phyloP scores from a whole-genome alignment of 2,797 vertebrate genomes.

The Trichosurus vulpecula region DNA sequence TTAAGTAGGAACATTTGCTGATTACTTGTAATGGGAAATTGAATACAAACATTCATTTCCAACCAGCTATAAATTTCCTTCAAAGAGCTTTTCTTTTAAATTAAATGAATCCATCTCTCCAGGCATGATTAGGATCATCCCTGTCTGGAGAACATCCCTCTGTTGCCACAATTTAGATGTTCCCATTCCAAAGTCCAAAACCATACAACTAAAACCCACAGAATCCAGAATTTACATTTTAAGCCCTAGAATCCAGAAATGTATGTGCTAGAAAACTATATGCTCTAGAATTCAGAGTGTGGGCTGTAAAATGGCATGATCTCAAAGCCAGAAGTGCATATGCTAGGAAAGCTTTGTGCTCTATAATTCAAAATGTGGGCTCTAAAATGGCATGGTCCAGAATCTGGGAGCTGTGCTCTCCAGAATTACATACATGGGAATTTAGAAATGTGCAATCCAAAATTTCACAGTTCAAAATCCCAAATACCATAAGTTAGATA shows the following conservation, averaged over 20 bases:
- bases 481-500: background rate
- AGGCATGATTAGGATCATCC: slow-evolving; percentile 6
- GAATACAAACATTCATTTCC: background rate
- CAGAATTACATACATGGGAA: background rate
- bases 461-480: background rate
- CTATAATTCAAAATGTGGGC: no score
- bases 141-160: slow-evolving; percentile 15
- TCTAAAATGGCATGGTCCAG: no score
- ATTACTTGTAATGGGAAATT: slow-evolving; percentile 26
- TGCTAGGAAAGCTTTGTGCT: no score
- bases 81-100: background rate
- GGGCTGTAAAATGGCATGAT: background rate
- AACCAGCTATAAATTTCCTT: background rate
- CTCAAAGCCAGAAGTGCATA: background rate
- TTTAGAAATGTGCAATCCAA: background rate
- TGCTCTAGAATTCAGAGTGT: background rate
- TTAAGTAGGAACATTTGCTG: slow-evolving; percentile 16
- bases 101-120: slow-evolving; percentile 8
- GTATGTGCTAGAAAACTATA: background rate
- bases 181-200: background rate
- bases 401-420: background rate
- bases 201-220: background rate
- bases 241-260: background rate
- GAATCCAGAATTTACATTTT: background rate
- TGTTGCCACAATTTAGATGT: background rate